These are phyloP conservation scores for Polyommatus icarus DNA, from an alignment of 2,888 invertebrate genomes.

Conservation along the genomic window DNA sequence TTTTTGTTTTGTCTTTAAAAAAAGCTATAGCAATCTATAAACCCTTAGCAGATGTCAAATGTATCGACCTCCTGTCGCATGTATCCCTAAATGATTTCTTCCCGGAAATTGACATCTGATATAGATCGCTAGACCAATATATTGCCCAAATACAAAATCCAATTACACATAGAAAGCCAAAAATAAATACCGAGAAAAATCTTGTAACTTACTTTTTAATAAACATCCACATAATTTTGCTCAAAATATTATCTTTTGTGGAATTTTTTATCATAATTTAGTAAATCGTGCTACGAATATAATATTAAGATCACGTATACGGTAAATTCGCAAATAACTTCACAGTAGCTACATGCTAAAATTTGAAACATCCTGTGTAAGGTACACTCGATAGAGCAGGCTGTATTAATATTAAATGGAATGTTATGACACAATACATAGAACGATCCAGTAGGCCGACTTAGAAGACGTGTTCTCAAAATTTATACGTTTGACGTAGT, in stretches of 20 bases:
- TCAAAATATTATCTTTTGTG: background rate
- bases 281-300: background rate
- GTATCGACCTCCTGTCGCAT: conserved; percentile 5
- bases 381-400: background rate
- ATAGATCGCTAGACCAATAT: background rate
- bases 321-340: background rate
- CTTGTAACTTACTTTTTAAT: background rate
- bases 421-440: background rate
- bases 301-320: background rate
- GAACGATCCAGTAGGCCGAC: too few species aligned
- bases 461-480: too few species aligned
- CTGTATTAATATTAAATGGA: background rate
- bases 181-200: background rate
- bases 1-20: too few species aligned
- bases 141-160: background rate
- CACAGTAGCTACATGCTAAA: background rate
- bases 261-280: background rate
- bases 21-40: conserved; percentile 2
- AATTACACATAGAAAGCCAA: background rate
- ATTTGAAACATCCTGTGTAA: background rate
- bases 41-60: background rate
- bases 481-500: too few species aligned
- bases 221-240: background rate
- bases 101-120: conserved; percentile 15
- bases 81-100: conserved; percentile 1